Evolutionary conservation across 2,888 invertebrate genomes (phyloP), one percentile per base, ranked within the genome.

Genomic region (Cosmopolites sordidus): DNA sequence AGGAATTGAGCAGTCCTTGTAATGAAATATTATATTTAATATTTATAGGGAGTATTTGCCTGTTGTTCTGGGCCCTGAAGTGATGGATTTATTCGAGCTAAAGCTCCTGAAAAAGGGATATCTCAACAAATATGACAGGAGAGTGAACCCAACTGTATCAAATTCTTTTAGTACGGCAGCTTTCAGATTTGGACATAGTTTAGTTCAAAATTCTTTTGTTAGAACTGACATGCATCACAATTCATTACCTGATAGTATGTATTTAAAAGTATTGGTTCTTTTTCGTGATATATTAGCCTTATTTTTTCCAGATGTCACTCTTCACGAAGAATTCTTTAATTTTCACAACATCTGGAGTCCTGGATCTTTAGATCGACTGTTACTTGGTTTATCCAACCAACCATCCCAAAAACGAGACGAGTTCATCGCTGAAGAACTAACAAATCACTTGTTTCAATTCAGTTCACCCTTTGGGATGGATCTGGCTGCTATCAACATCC

Each of bases 401-500:
- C 83, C 83, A 0, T 82, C 88, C 0, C 87, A 90, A 60, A 82
- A 83, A 62, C 78, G 91, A 0, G 92, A 92, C 69, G 89, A 91
- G 66, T 90, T 87, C 69, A 87, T 92, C 46, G 83, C 85, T 0
- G 81, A 82, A 6, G 90, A 92, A 66, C 75, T 92, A 12, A 91
- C 91, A 4, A 88, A 90, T 69, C 90, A 89, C 67, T 76, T 92
- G 0, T 92, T 92, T 67, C 89, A 90, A 77, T 85, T 86, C 0
- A 78, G 78, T 8, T 83, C 83, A 54, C 79, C 81, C 16, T 89
- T 88, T 62, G 89, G 93, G 0, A 84, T 93, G 79, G 93, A 93
- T 69, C 75, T 93, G 52, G 90, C 91, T 0, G 88, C 93, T 0
- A 84, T 93, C 48, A 93, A 93, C 64, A 87, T 93, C 30, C 92